These are phyloP conservation scores for Aphelenchoides besseyi DNA, from an alignment of 1,140 invertebrate genomes.

Conservation along the genomic window DNA sequence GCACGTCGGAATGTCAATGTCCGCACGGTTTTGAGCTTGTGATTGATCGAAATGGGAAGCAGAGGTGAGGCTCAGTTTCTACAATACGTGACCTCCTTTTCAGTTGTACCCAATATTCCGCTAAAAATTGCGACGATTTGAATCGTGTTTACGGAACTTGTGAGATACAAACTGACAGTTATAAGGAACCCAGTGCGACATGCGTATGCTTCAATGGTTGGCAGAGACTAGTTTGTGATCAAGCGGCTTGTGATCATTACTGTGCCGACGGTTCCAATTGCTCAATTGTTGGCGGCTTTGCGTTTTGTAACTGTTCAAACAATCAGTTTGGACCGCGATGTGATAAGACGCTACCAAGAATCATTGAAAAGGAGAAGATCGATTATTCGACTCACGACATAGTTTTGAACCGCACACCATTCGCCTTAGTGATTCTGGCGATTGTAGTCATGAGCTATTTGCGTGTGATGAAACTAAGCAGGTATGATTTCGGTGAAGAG, in stretches of 20 bases:
- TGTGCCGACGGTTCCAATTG: neutral
- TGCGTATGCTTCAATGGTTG: neutral
- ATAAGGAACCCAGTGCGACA: neutral
- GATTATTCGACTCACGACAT: neutral
- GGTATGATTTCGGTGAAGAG: slow-evolving; percentile 7
- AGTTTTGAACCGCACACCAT: neutral
- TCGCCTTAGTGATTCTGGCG: neutral
- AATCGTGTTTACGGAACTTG: neutral
- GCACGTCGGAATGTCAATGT: neutral
- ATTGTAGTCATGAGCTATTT: neutral
- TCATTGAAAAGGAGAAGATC: neutral
- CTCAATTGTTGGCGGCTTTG: neutral
- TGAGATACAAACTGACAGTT: neutral
- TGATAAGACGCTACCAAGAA: neutral
- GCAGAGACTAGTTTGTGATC: neutral
- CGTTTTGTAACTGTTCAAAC: neutral
- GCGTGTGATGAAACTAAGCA: neutral
- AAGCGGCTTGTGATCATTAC: neutral
- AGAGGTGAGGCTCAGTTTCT: neutral
- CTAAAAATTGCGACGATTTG: neutral
- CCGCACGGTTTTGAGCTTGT: neutral
- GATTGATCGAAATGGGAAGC: neutral
- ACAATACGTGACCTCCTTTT: neutral
- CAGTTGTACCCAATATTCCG: neutral
- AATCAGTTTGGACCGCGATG: neutral